phyloP scores from a whole-genome alignment of 2,113 vertebrate genomes.

The Cygnus atratus region DNA sequence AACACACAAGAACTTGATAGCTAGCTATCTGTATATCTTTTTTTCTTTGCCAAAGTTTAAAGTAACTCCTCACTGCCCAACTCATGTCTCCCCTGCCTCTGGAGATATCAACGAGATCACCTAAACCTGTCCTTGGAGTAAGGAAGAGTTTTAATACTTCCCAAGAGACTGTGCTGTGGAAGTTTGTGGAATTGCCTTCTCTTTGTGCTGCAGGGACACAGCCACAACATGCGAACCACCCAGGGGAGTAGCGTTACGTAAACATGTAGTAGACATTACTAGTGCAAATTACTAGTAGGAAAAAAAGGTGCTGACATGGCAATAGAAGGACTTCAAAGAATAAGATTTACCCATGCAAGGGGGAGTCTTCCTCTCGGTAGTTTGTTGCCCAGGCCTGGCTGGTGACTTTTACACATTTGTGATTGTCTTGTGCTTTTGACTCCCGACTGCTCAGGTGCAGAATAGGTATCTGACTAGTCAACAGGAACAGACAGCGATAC shows the following conservation, averaged over 20 bases:
- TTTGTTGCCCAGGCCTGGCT: background rate
- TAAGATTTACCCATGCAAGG: background rate
- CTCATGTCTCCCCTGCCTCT: background rate
- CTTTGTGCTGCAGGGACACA: conserved; percentile 37
- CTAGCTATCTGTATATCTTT: conserved; percentile 51
- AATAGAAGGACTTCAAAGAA: conserved; percentile 13
- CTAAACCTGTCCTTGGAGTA: background rate
- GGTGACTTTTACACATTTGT: background rate
- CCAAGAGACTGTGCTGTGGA: conserved; percentile 29
- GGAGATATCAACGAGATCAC: conserved; percentile 18
- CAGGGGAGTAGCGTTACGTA: conserved; percentile 11
- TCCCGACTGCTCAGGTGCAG: background rate
- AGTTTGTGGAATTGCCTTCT: conserved; percentile 45
- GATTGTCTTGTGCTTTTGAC: background rate
- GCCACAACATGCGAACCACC: background rate
- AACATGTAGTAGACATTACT: background rate
- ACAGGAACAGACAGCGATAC: background rate
- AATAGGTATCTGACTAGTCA: background rate
- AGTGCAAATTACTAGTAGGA: background rate
- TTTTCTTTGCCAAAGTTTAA: conserved; percentile 80
- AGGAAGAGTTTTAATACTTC: background rate
- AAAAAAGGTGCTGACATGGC: conserved; percentile 28
- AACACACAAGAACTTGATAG: conserved; percentile 56
- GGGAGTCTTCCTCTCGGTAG: background rate
- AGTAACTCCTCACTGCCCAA: conserved; percentile 67